Evolutionary conservation across 2,888 invertebrate genomes (phyloP), one percentile per base, ranked within the genome.

Genomic region (Chamaedrilus cognettii): DNA sequence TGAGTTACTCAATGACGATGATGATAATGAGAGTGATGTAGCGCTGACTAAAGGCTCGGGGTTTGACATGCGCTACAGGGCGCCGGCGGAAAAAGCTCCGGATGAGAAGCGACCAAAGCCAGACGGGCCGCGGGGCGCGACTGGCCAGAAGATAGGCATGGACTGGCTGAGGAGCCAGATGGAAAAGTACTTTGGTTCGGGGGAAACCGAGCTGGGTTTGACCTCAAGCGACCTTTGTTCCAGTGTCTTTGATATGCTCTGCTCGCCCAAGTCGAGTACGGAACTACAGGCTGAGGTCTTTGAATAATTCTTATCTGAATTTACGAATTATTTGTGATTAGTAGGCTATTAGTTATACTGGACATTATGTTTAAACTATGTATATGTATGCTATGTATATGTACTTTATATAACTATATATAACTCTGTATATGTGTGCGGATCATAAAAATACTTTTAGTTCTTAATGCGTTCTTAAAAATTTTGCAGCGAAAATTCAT

Each of bases 261-360:
- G 75, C 30, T 79, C 81, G 1, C 64, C 75, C 23, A 77, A 76
- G 55, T 72, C 78, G 1, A 78, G 82, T 66, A 76, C 78, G 31
- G 79, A 78, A 58, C 72, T 82, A 26, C 82, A 83, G 67, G 80
- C 80, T 76, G 80, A 82, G 75, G 81, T 82, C 63, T 31, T 30
- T 5, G 49, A 42, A n/a, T 33, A 30, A 11, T n/a, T n/a, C n/a
- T n/a, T n/a, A n/a, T n/a, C n/a, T n/a, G n/a, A n/a, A n/a, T n/a
- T n/a, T n/a, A n/a, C n/a, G n/a, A n/a, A n/a, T n/a, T n/a, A n/a
- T n/a, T n/a, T n/a, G n/a, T n/a, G n/a, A n/a, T n/a, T n/a, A n/a
- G n/a, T n/a, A n/a, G n/a, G n/a, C n/a, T n/a, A n/a, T n/a, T n/a
- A n/a, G n/a, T n/a, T n/a, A n/a, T n/a, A n/a, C n/a, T n/a, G n/a